Percentiles rank a stretch among this genome's conserved stretches.
phyloP scores from a whole-genome alignment of 2,797 vertebrate genomes.

The Cryptoprocta ferox region DNA sequence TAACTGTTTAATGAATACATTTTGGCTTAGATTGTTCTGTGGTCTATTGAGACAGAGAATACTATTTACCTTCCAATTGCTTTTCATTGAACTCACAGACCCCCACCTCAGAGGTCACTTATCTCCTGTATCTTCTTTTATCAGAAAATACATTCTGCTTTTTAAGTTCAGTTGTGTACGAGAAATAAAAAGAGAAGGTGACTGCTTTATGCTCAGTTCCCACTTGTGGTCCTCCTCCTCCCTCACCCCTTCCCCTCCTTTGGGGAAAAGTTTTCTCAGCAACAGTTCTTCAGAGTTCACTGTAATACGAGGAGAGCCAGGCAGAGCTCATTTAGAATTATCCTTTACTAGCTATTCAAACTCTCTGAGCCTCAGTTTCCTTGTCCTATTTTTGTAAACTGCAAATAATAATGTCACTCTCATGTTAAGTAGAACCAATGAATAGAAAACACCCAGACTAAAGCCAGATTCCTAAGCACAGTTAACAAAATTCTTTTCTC shows the following conservation, averaged over 20 bases:
- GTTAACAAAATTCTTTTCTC: neutral
- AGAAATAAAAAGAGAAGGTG: neutral
- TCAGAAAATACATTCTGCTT: neutral
- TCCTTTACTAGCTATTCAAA: neutral
- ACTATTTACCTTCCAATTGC: neutral
- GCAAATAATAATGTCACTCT: neutral
- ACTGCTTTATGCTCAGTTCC: neutral
- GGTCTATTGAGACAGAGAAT: neutral
- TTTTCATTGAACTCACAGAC: neutral
- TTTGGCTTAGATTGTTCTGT: neutral
- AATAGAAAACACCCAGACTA: neutral
- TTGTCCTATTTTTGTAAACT: neutral
- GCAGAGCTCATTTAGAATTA: neutral
- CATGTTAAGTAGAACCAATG: neutral
- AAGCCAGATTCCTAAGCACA: neutral
- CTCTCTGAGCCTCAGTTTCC: neutral
- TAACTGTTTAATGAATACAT: neutral
- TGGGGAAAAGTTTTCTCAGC: neutral
- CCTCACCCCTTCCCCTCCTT: neutral
- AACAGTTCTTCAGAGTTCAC: neutral
- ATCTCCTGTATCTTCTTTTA: neutral
- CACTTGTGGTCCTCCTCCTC: neutral
- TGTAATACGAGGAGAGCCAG: neutral
- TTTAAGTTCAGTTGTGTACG: neutral
- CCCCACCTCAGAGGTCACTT: neutral